Evolutionary conservation across 2,888 invertebrate species (phyloP), one percentile per base, ranked within the genome.

Genomic region (Carterocephalus palaemon): DNA sequence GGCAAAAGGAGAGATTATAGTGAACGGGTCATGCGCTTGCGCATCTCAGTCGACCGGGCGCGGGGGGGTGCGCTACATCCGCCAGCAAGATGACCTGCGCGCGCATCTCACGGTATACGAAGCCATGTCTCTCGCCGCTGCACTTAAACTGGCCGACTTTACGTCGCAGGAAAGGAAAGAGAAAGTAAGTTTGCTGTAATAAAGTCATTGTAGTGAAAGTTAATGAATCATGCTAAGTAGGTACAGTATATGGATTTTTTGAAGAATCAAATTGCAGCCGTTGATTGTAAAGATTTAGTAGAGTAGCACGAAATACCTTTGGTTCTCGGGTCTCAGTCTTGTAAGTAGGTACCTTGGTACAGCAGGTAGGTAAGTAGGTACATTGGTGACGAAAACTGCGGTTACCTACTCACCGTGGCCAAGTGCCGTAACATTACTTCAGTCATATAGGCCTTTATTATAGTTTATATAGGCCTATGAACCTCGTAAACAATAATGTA

Each of bases 71-170:
- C 92, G 94, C 59, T 96, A 95, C 83, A 96, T 96, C 64, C 94
- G 95, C 75, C 96, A 96, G 69, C 91, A 94, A 49, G 93, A 94
- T 69, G 88, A 92, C 63, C 77, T 95, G 62, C 88, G 95, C 52
- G 89, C 91, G 16, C 89, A 93, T 60, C 87, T 97, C 57, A 92
- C 94, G 40, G 92, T 94, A 32, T 88, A 92, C 62, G 95, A 96
- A 81, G 90, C 95, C 57, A 94, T 96, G 94, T 89, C 91, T 61
- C 88, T 94, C 38, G 93, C 95, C 0, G 93, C 95, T 2, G 91
- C 95, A 54, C 89, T 96, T 42, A 95, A 95, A 70, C 88, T 95
- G 37, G 93, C 95, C 55, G 89, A 89, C 38, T 90, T 93, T 55
- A 88, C 89, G 8, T 79, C 88, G n/a, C 88, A 90, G 9, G 90